phyloP scores from a whole-genome alignment of 2,113 vertebrate species.

The Dolichotis patagonum region DNA sequence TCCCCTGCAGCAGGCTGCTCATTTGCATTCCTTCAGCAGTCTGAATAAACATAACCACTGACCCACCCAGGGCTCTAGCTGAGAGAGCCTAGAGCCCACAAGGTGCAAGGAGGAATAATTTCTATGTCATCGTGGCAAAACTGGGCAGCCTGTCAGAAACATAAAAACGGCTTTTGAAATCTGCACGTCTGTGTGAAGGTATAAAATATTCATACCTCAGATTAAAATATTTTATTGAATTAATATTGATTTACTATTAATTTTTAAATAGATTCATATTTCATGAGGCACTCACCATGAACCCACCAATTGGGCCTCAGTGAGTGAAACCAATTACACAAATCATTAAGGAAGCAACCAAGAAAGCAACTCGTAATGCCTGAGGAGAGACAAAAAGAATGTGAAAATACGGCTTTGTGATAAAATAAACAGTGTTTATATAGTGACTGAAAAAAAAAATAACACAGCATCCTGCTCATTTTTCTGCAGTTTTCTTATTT shows the following conservation, averaged over 20 bases:
- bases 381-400: conserved; percentile 57
- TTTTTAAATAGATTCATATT: conserved; percentile 86
- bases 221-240: conserved; percentile 87
- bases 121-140: conserved; percentile 45
- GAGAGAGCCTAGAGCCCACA: background rate
- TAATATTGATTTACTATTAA: conserved; percentile 86
- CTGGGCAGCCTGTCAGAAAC: conserved; percentile 76
- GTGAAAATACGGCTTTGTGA: conserved; percentile 65
- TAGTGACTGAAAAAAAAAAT: background rate
- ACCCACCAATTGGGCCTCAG: conserved; percentile 79
- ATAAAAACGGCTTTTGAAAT: conserved; percentile 76
- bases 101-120: conserved; percentile 16
- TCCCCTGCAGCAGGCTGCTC: conserved; percentile 27
- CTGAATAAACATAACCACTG: conserved; percentile 76
- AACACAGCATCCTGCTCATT: background rate
- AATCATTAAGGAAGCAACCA: conserved; percentile 73
- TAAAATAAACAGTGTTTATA: conserved; percentile 32
- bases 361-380: conserved; percentile 40
- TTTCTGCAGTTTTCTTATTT: background rate
- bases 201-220: conserved; percentile 86
- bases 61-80: conserved; percentile 57
- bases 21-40: conserved; percentile 78
- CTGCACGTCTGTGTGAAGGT: conserved; percentile 70
- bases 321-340: conserved; percentile 74
- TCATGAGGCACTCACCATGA: conserved; percentile 81